Evolutionary conservation across 2,113 vertebrate species (phyloP).

Genomic region (Genyomyrus donnyi): DNA sequence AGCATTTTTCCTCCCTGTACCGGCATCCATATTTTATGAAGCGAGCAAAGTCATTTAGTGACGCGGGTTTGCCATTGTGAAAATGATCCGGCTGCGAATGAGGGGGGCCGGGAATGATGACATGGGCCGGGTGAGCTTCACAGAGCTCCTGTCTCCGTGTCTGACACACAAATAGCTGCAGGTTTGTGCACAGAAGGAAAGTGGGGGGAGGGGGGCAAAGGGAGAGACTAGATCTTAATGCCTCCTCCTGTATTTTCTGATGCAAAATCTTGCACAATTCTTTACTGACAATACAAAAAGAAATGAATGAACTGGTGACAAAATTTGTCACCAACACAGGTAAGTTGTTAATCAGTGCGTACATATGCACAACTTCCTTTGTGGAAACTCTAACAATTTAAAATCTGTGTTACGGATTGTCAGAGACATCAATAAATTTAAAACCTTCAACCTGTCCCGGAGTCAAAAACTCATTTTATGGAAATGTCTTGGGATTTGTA

Average conservation of each 20-base stretch:
- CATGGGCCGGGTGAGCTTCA: conserved; percentile 7
- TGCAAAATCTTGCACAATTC: not conserved
- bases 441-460: not conserved
- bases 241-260: not conserved
- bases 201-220: not conserved
- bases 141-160: not conserved
- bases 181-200: not conserved
- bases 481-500: not conserved
- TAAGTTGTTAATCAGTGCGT: not conserved
- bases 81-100: conserved; percentile 29
- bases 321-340: not conserved
- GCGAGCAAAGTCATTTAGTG: conserved; percentile 51
- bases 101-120: conserved; percentile 7
- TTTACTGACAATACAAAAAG: not conserved
- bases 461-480: not conserved
- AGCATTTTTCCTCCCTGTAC: conserved; percentile 55
- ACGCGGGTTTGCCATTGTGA: conserved; percentile 48
- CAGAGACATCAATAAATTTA: not conserved
- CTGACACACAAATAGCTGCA: conserved; percentile 1
- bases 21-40: conserved; percentile 66
- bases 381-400: not conserved
- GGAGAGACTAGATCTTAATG: not conserved
- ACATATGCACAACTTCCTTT: not conserved
- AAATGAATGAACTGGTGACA: not conserved
- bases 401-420: not conserved